phyloP scores from a whole-genome alignment of 92 coral and sea anemone species.

The Hydrozoanthus gracilis region DNA sequence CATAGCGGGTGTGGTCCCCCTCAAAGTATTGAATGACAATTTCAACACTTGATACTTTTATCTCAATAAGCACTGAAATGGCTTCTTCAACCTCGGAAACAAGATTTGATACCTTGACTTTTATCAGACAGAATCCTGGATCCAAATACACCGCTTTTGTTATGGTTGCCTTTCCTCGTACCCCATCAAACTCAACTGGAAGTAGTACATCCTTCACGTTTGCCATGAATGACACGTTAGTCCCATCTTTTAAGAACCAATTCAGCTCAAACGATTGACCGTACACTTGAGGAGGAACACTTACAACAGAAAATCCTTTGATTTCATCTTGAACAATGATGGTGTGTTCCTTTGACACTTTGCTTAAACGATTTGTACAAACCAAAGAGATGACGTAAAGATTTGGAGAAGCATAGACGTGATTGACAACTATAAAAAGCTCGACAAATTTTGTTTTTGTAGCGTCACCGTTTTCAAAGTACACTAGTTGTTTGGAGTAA shows the following conservation, averaged over 20 bases:
- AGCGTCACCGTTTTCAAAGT: background rate
- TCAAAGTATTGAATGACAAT: slow-evolving; percentile 37
- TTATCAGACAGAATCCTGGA: slow-evolving; percentile 52
- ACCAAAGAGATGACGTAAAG: background rate
- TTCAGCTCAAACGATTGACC: slow-evolving; percentile 56
- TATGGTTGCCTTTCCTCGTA: slow-evolving; percentile 12
- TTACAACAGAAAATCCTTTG: slow-evolving; percentile 47
- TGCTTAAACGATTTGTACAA: slow-evolving; percentile 34
- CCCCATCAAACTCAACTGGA: background rate
- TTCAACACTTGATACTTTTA: slow-evolving; percentile 32
- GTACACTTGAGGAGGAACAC: slow-evolving; percentile 52
- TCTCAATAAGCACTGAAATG: background rate
- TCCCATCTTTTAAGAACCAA: slow-evolving; percentile 56
- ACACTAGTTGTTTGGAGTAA: slow-evolving; percentile 16
- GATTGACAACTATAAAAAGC: slow-evolving; percentile 28
- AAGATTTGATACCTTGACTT: slow-evolving; percentile 60
- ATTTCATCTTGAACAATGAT: slow-evolving; percentile 56
- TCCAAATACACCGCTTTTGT: slow-evolving; percentile 51
- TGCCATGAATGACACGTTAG: slow-evolving; percentile 59
- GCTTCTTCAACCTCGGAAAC: slow-evolving; percentile 4
- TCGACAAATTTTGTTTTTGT: slow-evolving; percentile 22
- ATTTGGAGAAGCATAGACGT: background rate
- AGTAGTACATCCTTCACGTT: slow-evolving; percentile 3
- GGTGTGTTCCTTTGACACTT: background rate
- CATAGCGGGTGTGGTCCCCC: slow-evolving; percentile 24